Conservation (phyloP, 2,888 invertebrate genomes). For the Leptogaster cylindrica region DNA sequence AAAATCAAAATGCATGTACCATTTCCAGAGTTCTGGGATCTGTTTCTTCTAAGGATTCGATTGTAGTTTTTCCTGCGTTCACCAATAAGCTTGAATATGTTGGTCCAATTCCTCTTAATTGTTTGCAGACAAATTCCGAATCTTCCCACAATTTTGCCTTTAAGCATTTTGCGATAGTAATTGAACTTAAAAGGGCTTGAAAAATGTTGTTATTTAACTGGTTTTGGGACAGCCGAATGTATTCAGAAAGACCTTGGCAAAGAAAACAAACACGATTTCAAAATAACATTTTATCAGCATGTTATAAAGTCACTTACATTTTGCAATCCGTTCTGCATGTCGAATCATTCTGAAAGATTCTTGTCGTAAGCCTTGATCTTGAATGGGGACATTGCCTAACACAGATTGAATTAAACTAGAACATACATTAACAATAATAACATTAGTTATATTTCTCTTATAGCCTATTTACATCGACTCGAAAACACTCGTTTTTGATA, state of each 20-base stretch:
- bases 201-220: conserved; percentile 54
- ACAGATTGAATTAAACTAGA: conserved; percentile 76
- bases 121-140: conserved; percentile 71
- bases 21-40: conserved; percentile 78
- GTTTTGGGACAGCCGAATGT: conserved; percentile 62
- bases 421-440: conserved; percentile 21
- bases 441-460: no score
- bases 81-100: conserved; percentile 70
- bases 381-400: conserved; percentile 72
- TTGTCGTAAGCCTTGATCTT: conserved; percentile 72
- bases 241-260: conserved; percentile 66
- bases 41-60: conserved; percentile 68
- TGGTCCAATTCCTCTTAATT: conserved; percentile 74
- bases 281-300: no score
- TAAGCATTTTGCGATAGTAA: conserved; percentile 72
- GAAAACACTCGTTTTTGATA: no score
- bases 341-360: conserved; percentile 74
- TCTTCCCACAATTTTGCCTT: conserved; percentile 76
- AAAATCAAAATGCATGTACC: conserved; percentile 57
- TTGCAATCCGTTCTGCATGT: conserved; percentile 71
- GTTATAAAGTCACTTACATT: conserved; percentile 74
- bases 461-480: no score
- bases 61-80: conserved; percentile 71
- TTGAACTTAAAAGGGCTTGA: conserved; percentile 66
- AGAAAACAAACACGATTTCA: no score